Conservation (phyloP, 1,140 invertebrate genomes). For the Phthorimaea operculella region DNA sequence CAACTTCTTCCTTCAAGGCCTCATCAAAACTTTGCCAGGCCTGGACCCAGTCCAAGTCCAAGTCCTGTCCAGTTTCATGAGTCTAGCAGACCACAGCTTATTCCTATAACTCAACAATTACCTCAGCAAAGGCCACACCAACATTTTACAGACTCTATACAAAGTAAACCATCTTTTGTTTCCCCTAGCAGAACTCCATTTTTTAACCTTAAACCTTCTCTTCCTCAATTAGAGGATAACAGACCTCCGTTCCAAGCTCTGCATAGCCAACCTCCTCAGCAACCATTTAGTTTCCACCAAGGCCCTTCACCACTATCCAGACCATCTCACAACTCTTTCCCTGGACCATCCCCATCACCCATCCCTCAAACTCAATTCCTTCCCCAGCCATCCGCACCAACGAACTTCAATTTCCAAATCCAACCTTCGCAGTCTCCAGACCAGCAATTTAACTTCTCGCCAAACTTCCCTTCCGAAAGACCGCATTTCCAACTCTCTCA, state of each 20-base stretch:
- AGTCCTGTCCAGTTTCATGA: slow-evolving; percentile 43
- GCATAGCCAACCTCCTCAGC: slow-evolving; percentile 41
- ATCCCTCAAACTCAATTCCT: slow-evolving; percentile 49
- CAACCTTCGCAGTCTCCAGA: slow-evolving; percentile 47
- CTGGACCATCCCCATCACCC: slow-evolving; percentile 43
- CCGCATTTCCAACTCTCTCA: slow-evolving; percentile 36
- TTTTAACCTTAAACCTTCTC: slow-evolving; percentile 65
- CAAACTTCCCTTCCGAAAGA: slow-evolving; percentile 47
- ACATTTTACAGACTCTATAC: slow-evolving; percentile 45
- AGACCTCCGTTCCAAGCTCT: slow-evolving; percentile 49
- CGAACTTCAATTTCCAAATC: slow-evolving; percentile 49
- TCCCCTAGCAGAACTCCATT: slow-evolving; percentile 45
- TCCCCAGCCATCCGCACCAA: slow-evolving; percentile 55
- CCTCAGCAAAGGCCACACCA: slow-evolving; percentile 50
- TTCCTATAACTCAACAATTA: slow-evolving; percentile 46
- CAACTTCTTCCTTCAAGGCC: slow-evolving; percentile 44
- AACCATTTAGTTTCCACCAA: slow-evolving; percentile 61
- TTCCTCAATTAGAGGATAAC: slow-evolving; percentile 57
- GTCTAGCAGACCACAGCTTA: slow-evolving; percentile 37
- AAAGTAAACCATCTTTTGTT: slow-evolving; percentile 41
- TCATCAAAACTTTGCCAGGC: slow-evolving; percentile 45
- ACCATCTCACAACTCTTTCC: slow-evolving; percentile 39
- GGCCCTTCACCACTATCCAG: slow-evolving; percentile 36
- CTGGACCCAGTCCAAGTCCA: slow-evolving; percentile 43
- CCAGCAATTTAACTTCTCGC: slow-evolving; percentile 34